Conservation (phyloP, 1,140 invertebrate species). For the Eulimnadia texana region DNA sequence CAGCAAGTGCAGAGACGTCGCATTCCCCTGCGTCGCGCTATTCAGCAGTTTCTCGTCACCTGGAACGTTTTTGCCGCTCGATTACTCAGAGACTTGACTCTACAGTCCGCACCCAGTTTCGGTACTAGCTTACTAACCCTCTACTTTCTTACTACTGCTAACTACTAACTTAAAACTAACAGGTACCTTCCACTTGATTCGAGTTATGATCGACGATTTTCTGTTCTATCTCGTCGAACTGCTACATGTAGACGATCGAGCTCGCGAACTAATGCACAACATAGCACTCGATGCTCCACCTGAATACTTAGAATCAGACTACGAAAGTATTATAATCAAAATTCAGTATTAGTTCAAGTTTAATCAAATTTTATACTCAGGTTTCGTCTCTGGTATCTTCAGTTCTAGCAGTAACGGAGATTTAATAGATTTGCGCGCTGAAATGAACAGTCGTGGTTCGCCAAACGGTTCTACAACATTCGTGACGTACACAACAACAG, state of each 20-base stretch:
- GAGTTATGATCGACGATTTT: slow-evolving; percentile 39
- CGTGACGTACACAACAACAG: neutral
- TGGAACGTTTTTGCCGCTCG: slow-evolving; percentile 37
- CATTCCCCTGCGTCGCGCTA: slow-evolving; percentile 25
- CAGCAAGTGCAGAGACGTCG: slow-evolving; percentile 25
- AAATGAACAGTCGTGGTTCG: neutral
- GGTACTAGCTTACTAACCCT: slow-evolving; percentile 26
- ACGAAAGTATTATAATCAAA: slow-evolving; percentile 15
- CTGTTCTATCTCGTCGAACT: slow-evolving; percentile 35
- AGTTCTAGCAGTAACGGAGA: neutral
- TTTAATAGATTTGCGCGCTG: neutral
- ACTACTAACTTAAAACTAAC: slow-evolving; percentile 6
- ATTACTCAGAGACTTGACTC: slow-evolving; percentile 36
- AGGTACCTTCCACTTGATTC: slow-evolving; percentile 39
- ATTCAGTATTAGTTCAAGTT: neutral
- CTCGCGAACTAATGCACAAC: slow-evolving; percentile 29
- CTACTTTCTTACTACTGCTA: neutral
- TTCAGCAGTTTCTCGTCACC: slow-evolving; percentile 33
- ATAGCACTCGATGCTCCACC: slow-evolving; percentile 27
- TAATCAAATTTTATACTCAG: neutral
- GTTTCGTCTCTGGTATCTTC: neutral
- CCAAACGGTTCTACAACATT: neutral
- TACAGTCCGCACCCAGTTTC: slow-evolving; percentile 37
- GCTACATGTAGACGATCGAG: slow-evolving; percentile 30
- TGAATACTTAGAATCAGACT: slow-evolving; percentile 20